Conservation (phyloP, 2,888 invertebrate species). For the Blera fallax region DNA sequence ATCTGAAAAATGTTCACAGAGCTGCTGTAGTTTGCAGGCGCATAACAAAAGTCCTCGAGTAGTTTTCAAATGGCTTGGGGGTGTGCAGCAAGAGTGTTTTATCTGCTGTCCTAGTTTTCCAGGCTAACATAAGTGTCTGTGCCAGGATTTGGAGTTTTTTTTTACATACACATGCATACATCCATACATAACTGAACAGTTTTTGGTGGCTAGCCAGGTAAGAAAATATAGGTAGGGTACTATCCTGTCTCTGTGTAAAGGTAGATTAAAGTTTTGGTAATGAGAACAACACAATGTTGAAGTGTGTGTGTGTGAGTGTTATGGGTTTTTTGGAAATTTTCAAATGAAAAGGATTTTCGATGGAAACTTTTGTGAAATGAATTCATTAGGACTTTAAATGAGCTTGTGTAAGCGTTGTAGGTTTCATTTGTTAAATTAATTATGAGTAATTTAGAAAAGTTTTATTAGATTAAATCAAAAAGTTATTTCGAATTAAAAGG, state of each 20-base stretch:
- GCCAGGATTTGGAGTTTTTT: constrained; percentile 36
- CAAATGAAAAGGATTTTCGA: constrained; percentile 47
- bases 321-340: constrained; percentile 1
- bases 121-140: constrained; percentile 2
- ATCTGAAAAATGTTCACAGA: constrained; percentile 31
- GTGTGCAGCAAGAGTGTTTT: constrained; percentile 4
- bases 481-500: neutral
- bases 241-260: neutral
- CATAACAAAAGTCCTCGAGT: neutral
- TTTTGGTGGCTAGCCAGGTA: constrained; percentile 59
- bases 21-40: neutral
- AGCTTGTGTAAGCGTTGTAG: neutral
- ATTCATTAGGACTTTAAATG: constrained; percentile 56
- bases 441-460: constrained; percentile 16
- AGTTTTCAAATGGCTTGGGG: constrained; percentile 10
- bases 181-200: too few species aligned
- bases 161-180: too few species aligned
- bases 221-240: neutral
- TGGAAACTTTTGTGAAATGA: constrained; percentile 23
- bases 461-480: constrained; percentile 27
- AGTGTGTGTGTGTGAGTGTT: neutral
- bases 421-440: constrained; percentile 36
- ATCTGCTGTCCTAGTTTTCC: constrained; percentile 45
- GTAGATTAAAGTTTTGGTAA: constrained; percentile 35
- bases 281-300: neutral